phyloP scores from a whole-genome alignment of 2,113 vertebrate genomes.

The Anoura caudifer region DNA sequence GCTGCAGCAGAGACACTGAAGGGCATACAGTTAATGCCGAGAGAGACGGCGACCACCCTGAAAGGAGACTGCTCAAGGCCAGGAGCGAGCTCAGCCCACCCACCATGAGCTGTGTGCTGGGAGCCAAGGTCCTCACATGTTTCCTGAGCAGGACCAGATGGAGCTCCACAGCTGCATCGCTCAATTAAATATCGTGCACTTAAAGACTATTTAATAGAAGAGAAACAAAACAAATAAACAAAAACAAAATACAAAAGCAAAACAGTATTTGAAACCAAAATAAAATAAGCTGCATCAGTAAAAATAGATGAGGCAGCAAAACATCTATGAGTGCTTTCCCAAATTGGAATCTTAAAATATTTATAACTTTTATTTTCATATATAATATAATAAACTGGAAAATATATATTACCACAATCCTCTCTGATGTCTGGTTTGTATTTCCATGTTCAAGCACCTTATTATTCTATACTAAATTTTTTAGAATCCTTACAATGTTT shows the following conservation, averaged over 20 bases:
- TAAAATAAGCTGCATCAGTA: not conserved
- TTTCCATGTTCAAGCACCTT: not conserved
- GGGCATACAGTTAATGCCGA: fast-evolving
- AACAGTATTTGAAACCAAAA: not conserved
- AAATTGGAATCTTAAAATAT: not conserved
- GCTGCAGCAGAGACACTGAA: not conserved
- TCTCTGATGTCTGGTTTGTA: not conserved
- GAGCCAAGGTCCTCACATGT: not conserved
- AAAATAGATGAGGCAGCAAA: not conserved
- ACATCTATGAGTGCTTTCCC: not conserved
- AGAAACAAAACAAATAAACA: not conserved
- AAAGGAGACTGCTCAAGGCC: not conserved
- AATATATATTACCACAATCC: not conserved
- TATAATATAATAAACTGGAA: not conserved
- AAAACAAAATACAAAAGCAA: not conserved
- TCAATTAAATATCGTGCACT: not conserved
- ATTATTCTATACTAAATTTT: not conserved
- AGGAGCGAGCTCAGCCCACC: too few relatives aligned
- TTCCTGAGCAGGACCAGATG: not conserved
- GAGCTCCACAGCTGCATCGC: not conserved
- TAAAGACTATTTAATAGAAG: not conserved
- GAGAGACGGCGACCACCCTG: not conserved
- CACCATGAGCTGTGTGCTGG: fast-evolving
- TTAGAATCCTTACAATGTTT: not conserved
- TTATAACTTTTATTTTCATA: not conserved